phyloP scores from a whole-genome alignment of 2,888 invertebrate genomes.

The Barypeithes pellucidus region DNA sequence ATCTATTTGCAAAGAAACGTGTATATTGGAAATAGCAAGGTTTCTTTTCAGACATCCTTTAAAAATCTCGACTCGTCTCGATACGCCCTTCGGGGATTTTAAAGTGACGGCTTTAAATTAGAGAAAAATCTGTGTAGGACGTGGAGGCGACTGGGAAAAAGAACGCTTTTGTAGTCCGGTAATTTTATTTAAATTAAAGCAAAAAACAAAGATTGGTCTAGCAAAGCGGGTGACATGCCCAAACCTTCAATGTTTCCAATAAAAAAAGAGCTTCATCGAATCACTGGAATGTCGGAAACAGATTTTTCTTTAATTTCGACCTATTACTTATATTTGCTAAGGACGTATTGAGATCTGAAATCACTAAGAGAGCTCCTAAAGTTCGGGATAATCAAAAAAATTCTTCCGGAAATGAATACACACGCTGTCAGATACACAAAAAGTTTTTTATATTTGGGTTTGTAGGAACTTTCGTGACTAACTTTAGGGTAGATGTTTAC shows the following conservation, averaged over 20 bases:
- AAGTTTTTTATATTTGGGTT: slow-evolving; percentile 2
- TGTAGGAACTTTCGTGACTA: not conserved
- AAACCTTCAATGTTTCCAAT: no score
- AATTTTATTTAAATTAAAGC: not conserved
- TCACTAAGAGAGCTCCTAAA: not conserved
- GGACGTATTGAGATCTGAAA: slow-evolving; percentile 4
- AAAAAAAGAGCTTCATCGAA: not conserved
- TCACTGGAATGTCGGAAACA: not conserved
- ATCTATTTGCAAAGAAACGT: not conserved
- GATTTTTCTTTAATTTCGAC: not conserved
- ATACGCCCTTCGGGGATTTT: not conserved
- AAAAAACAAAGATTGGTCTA: not conserved
- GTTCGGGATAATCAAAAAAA: not conserved
- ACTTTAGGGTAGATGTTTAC: not conserved
- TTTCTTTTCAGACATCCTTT: not conserved
- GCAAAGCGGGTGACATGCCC: no score
- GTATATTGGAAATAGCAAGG: not conserved
- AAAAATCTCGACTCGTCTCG: not conserved
- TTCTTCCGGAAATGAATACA: slow-evolving; percentile 5
- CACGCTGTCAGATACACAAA: not conserved
- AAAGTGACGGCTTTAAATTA: slow-evolving; percentile 6
- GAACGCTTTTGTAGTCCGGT: slow-evolving; percentile 3
- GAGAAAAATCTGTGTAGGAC: not conserved
- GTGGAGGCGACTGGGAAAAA: not conserved
- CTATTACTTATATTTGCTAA: slow-evolving; percentile 11